phyloP scores from a whole-genome alignment of 2,113 vertebrate genomes.

The Laticauda laticaudata region DNA sequence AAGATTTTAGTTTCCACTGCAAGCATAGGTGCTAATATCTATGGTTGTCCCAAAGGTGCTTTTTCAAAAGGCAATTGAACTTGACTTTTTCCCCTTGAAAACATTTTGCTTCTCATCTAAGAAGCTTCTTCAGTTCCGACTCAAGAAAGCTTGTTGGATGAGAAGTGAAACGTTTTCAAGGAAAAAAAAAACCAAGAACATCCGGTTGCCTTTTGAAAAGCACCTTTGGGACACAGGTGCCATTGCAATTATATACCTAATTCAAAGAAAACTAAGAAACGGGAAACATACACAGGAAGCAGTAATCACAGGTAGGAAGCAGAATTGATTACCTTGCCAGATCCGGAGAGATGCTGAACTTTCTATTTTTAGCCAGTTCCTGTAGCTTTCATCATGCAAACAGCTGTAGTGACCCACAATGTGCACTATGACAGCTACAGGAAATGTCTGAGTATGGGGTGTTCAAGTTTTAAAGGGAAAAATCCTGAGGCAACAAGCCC shows the following conservation, averaged over 20 bases:
- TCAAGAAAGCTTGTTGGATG: neutral
- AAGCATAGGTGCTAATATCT: neutral
- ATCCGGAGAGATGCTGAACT: neutral
- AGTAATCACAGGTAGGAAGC: neutral
- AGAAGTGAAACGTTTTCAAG: neutral
- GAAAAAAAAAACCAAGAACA: neutral
- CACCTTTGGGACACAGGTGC: neutral
- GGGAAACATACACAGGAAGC: neutral
- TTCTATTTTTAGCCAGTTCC: neutral
- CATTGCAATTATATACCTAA: neutral
- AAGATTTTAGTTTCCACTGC: neutral
- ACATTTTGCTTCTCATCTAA: neutral
- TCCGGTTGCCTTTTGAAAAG: neutral
- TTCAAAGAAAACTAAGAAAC: neutral
- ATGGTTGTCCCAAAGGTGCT: neutral
- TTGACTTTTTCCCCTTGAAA: neutral
- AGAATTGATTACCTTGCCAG: neutral
- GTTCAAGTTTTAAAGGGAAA: neutral
- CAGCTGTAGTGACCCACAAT: neutral
- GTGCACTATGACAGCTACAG: neutral
- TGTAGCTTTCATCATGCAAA: neutral
- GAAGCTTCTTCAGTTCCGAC: neutral
- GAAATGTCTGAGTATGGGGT: neutral
- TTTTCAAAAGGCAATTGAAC: neutral
- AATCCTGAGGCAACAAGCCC: neutral